These are phyloP conservation scores for Syndactyla subalaris DNA, from an alignment of 2,797 vertebrate genomes.

Conservation along the genomic window DNA sequence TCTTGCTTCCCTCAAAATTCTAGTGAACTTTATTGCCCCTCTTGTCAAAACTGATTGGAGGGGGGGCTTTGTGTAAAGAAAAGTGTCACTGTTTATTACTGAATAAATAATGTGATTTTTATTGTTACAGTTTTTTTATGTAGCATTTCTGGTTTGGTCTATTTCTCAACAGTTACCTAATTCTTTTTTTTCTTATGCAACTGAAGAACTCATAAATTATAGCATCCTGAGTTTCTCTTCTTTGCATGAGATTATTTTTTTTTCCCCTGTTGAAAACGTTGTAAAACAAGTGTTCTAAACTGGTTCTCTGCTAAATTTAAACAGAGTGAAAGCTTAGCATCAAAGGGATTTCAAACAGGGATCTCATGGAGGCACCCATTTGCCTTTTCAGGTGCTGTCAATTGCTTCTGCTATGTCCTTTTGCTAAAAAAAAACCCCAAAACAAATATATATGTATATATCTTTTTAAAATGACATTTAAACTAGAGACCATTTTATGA, in stretches of 20 bases:
- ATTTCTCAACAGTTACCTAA: slow-evolving; percentile 54
- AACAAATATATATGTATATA: not conserved
- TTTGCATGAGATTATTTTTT: slow-evolving; percentile 5
- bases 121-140: slow-evolving; percentile 59
- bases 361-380: not conserved
- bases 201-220: slow-evolving; percentile 50
- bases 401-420: not conserved
- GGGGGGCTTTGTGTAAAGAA: slow-evolving; percentile 51
- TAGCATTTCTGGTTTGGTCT: slow-evolving; percentile 46
- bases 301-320: slow-evolving; percentile 3
- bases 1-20: not conserved
- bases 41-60: slow-evolving; percentile 1
- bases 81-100: slow-evolving; percentile 62
- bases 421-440: too few relatives aligned
- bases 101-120: slow-evolving; percentile 80
- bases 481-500: not conserved
- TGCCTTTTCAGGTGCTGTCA: not conserved
- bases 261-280: not conserved
- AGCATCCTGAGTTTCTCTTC: slow-evolving; percentile 12
- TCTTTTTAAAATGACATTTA: not conserved
- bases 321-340: not conserved
- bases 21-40: not conserved
- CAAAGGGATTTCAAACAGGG: not conserved
- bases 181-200: slow-evolving; percentile 39
- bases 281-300: slow-evolving; percentile 32